Conservation (phyloP, 2,797 vertebrate species). For the Bradypus variegatus region DNA sequence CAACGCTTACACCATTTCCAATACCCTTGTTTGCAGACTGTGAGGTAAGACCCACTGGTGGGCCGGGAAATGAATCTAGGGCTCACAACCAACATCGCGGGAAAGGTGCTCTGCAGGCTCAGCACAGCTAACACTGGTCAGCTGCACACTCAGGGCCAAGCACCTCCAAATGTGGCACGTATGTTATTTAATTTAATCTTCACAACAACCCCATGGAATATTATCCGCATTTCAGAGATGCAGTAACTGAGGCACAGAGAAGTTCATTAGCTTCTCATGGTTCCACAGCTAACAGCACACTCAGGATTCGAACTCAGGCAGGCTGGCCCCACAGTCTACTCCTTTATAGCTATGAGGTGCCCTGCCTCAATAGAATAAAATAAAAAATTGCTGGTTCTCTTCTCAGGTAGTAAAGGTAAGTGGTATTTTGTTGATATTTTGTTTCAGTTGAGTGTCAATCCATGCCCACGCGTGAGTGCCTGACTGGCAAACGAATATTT, state of each 20-base stretch:
- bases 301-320: background rate
- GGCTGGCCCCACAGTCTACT: background rate
- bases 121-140: background rate
- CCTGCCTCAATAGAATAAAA: no score
- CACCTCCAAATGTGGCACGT: fast-evolving
- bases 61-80: background rate
- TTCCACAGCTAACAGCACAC: background rate
- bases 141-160: background rate
- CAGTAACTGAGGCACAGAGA: background rate
- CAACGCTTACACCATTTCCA: background rate
- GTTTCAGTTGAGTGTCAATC: background rate
- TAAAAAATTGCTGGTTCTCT: background rate
- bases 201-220: background rate
- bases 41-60: background rate
- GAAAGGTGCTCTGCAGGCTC: background rate
- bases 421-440: background rate
- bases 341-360: no score
- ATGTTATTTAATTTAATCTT: background rate
- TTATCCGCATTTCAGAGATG: background rate
- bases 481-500: background rate
- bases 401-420: background rate
- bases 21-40: background rate
- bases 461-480: fast-evolving
- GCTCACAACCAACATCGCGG: background rate
- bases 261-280: background rate